These are phyloP conservation scores for Typhlichthys subterraneus DNA, from an alignment of 2,797 vertebrate genomes.

Conservation along the genomic window DNA sequence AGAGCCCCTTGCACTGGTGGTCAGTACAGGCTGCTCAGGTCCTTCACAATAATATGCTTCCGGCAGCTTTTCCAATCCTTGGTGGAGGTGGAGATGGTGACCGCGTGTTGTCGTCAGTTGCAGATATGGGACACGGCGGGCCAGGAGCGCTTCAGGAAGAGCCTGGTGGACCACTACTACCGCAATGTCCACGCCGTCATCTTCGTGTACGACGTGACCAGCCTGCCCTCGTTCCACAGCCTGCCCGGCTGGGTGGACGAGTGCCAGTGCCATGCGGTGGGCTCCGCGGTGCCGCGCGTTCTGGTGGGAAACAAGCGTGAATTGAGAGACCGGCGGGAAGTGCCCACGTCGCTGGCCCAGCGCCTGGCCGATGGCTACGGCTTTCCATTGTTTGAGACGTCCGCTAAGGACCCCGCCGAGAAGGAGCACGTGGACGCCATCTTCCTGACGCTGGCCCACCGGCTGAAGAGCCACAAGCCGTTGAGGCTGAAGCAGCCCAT, in stretches of 20 bases:
- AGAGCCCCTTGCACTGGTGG: no score
- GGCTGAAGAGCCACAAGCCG: conserved; percentile 78
- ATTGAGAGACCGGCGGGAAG: conserved; percentile 69
- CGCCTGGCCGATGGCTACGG: conserved; percentile 76
- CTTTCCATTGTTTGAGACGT: conserved; percentile 81
- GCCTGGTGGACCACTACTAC: conserved; percentile 84
- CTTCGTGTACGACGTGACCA: conserved; percentile 81
- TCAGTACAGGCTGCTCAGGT: no score
- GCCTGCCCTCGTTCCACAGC: conserved; percentile 73
- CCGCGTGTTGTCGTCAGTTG: conserved; percentile 56
- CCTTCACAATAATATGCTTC: no score
- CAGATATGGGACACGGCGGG: conserved; percentile 84
- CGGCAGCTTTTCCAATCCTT: no score
- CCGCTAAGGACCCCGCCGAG: conserved; percentile 77
- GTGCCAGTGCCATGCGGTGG: conserved; percentile 73
- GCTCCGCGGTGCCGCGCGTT: conserved; percentile 73
- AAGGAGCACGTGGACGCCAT: conserved; percentile 79
- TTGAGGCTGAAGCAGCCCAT: conserved; percentile 77
- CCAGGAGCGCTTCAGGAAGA: conserved; percentile 81
- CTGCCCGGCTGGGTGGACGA: conserved; percentile 80
- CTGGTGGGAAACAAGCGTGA: conserved; percentile 83
- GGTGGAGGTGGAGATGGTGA: no score
- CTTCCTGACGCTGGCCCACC: conserved; percentile 81
- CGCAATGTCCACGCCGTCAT: conserved; percentile 79
- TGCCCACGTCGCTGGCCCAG: conserved; percentile 73